A percentile compares a stretch with the other conserved stretches of the same genome.
Evolutionary conservation across 2,113 vertebrate species (phyloP).

Genomic region (Nothoprocta pentlandii): DNA sequence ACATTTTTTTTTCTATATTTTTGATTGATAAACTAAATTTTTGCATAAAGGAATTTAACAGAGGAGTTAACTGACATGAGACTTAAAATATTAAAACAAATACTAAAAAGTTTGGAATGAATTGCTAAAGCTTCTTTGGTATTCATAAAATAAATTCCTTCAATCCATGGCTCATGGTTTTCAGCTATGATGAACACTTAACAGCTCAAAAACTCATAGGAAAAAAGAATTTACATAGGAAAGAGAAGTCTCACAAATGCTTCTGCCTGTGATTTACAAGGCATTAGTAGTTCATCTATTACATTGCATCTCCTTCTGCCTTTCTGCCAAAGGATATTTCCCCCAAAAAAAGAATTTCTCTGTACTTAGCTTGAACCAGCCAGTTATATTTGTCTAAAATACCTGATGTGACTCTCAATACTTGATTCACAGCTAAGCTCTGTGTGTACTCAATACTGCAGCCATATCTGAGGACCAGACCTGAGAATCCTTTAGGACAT

Average conservation of each 20-base stretch:
- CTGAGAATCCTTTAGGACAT: background rate
- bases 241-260: background rate
- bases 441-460: background rate
- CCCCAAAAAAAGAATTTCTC: constrained; percentile 17
- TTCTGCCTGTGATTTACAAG: background rate
- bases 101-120: background rate
- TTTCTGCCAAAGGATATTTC: background rate
- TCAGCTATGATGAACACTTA: background rate
- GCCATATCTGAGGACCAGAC: background rate
- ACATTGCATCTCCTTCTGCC: background rate
- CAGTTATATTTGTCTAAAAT: constrained; percentile 27
- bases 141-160: background rate
- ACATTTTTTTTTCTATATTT: background rate
- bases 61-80: background rate
- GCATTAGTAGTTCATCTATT: background rate
- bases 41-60: background rate
- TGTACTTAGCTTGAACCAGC: background rate
- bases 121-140: background rate
- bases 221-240: background rate
- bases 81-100: background rate
- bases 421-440: constrained; percentile 42
- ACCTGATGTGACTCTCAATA: constrained; percentile 20
- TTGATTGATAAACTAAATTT: background rate
- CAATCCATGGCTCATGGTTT: background rate
- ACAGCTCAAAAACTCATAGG: background rate